Base-by-base conservation (phyloP, 1,140 invertebrate species). In the Steinernema khuongi region DNA sequence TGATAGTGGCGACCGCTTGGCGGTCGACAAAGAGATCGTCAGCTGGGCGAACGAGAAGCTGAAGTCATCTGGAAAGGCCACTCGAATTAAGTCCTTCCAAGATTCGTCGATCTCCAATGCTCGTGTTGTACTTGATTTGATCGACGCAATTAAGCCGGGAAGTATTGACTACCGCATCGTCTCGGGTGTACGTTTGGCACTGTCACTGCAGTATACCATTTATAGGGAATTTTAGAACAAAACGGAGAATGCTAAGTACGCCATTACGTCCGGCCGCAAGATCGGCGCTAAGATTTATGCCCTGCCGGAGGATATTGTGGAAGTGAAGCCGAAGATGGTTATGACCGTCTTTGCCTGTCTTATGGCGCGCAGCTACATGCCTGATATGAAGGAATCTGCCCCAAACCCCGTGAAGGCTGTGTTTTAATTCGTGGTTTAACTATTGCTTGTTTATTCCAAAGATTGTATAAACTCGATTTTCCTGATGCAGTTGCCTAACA, bases 321-420 rank as follows among this genome's bases (percentile, higher is more conserved):
- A 99, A 88, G 33, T 67, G 0, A 97, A 98, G 86, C 92, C 91
- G 31, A 99, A 98, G 88, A 96, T 99, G 94, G 92, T 99, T 28
- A 95, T 99, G 94, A 99, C 96, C 2, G 92, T 98, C 66, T 99
- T 98, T 88, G 95, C 96, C 29, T 98, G 95, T 86, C 89, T 99
- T 75, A 98, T 99, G 96, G 93, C 94, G 22, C 89, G 93, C 83
- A 94, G 96, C 87, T 96, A 94, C 86, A 90, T 94, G 81, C 93
- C 93, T 70, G 91, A 91, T 81, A 91, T 93, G 91, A 72, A 73
- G 17, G 71, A 76, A n/a, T 74, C 1, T 1, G 36, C 7, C n/a
- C n/a, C n/a, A 41, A n/a, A 7, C n/a, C 36, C 36, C 7, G 36
- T 41, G 36, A 41, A 41, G 36, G 36, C 36, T 41, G 36, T 41